Base-by-base conservation (phyloP, 2,797 vertebrate genomes). In the Bradypus variegatus region DNA sequence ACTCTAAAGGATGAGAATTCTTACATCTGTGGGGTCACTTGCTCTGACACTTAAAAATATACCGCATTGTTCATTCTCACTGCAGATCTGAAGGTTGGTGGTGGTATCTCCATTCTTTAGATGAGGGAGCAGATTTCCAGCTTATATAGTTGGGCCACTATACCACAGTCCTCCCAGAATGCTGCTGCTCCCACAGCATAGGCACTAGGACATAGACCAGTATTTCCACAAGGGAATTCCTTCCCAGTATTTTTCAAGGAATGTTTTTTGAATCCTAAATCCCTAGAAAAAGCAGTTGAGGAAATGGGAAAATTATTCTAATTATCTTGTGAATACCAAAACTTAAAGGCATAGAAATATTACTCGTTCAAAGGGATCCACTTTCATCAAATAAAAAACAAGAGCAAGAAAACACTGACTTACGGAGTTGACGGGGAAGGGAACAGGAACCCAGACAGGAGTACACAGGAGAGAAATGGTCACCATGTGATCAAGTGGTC, bases 181-280 rank as follows among this genome's bases (percentile, higher is more conserved):
- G 29, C 19, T 25, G 67, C 50, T 15, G 55, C 60, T 45, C 41
- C 41, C 41, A 45, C 41, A 45, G 41, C 41, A 45, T 45, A 45
- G 41, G 6, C 2, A 10, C 36, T 58, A 10, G 48, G 58, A 50
- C 90, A 15, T 48, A 16, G 41, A 55, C 62, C 27, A 75, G 55
- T 19, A 33, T 82, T n/a, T 88, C 38, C 65, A 36, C 1, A 4
- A 1, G 23, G 60, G 73, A 89, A 58, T 18, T 18, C 41, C 83
- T 83, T 92, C 38, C 86, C 31, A 81, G 76, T 29, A 58, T 64
- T 84, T 87, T 92, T 84, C 76, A 86, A 60, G 73, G 69, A 84
- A 75, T 27, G 12, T 33, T 38, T 91, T 83, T 78, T 83, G 58
- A n/a, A 75, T 88, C 69, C 41, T 72, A 50, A 90, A 75, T 81